phyloP scores from a whole-genome alignment of 2,888 invertebrate species.

The Oxycera nigricornis region DNA sequence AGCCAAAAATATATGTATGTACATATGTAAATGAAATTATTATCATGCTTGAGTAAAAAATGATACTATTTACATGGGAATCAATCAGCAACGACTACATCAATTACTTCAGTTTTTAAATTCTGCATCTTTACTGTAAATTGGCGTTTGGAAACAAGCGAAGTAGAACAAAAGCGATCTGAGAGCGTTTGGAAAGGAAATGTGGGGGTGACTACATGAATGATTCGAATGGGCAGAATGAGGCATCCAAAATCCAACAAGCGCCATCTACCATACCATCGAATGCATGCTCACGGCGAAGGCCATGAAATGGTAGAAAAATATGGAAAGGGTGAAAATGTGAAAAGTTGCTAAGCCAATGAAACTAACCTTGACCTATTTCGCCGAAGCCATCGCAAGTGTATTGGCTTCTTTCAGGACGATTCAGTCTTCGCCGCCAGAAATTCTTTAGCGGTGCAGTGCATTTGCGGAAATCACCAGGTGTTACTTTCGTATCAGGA shows the following conservation, averaged over 20 bases:
- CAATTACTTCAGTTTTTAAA: no score
- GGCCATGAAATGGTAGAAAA: background rate
- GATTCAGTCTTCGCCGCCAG: constrained; percentile 29
- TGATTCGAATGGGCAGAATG: background rate
- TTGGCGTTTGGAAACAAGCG: no score
- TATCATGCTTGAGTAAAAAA: no score
- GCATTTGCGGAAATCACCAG: background rate
- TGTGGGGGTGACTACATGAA: background rate
- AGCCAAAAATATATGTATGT: no score
- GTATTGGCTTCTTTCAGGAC: constrained; percentile 5
- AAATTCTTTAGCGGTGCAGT: background rate
- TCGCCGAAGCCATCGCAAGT: constrained; percentile 22
- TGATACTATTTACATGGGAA: no score
- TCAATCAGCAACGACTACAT: no score
- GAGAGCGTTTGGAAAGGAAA: no score
- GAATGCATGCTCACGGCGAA: constrained; percentile 1
- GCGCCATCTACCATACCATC: background rate
- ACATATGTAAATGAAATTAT: no score
- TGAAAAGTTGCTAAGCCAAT: background rate
- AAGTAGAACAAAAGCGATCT: no score
- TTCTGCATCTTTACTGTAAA: no score
- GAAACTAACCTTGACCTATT: constrained; percentile 44
- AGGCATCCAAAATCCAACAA: constrained; percentile 39
- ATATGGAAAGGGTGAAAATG: background rate
- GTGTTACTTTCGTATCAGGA: background rate